Evolutionary conservation across 2,797 vertebrate genomes (phyloP), one percentile per base, ranked within the genome.

Genomic region (Schizopygopsis pylzovi): DNA sequence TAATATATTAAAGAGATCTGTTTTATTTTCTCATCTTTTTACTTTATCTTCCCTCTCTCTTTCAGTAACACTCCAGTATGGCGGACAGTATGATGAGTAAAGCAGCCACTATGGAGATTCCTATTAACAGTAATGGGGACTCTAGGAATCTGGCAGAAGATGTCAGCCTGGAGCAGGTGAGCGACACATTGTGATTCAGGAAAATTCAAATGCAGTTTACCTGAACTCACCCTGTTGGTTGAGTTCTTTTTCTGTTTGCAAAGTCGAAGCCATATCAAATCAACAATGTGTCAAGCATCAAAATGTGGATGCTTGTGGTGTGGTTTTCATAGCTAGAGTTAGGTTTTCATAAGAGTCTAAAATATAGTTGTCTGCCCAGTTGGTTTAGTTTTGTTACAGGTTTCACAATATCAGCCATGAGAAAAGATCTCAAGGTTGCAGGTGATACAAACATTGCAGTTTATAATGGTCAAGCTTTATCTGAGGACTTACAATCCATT

Each of bases 31-130:
- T 54, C 8, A 43, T 80, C 67, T 65, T 83, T 25, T 56, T 85
- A 82, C 82, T 92, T 92, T 61, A 16, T 83, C n/a, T 2, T 65
- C 6, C 81, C 4, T n/a, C 10, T 78, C 2, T 78, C 33, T 56
- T 28, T 15, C 89, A 95, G 94, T 88, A 56, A 52, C 25, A 87
- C 91, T 93, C 89, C 93, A 95, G 92, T 88, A 98, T 99, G 98
- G 96, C 97, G 16, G 98, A 99, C 88, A 96, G 96, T 90, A 94
- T 97, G 85, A 94, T 97, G 95, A 95, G 96, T 88, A 97, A 97
- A 90, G 96, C 96, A 0, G 97, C 97, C 88, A 97, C 96, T 61
- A 97, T 97, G 96, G 97, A 97, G 90, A 97, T 97, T 89, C 95
- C 96, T 56, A 97, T 97, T 90, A 96, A 96, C 68, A 96, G 96